A percentile compares a stretch with the other conserved stretches of the same genome.
Evolutionary conservation across 2,113 vertebrate species (phyloP).

Genomic region (Pedetes capensis): DNA sequence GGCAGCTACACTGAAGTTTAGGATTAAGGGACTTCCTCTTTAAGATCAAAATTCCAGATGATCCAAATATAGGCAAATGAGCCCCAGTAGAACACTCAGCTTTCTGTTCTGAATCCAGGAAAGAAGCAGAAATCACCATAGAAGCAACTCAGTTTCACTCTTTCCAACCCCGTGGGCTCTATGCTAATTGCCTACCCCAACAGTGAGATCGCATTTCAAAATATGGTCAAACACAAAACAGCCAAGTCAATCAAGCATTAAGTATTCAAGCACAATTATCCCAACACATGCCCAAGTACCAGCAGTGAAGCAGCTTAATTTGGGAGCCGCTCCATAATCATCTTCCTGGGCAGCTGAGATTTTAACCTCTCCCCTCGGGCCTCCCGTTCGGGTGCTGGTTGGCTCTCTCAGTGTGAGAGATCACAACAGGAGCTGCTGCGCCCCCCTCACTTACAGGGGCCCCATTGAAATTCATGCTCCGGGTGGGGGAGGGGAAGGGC

Average conservation of each 20-base stretch:
- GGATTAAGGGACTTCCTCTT: slow-evolving; percentile 71
- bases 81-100: slow-evolving; percentile 63
- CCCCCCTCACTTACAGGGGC: background rate
- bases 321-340: slow-evolving; percentile 67
- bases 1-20: slow-evolving; percentile 34
- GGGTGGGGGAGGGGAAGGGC: slow-evolving; percentile 30
- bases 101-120: slow-evolving; percentile 69
- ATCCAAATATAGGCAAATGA: slow-evolving; percentile 78
- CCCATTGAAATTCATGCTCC: slow-evolving; percentile 60
- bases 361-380: slow-evolving; percentile 71
- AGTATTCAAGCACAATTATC: slow-evolving; percentile 77
- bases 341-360: slow-evolving; percentile 74
- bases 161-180: slow-evolving; percentile 72
- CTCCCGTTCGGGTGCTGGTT: slow-evolving; percentile 3
- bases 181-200: slow-evolving; percentile 76
- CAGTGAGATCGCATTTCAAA: slow-evolving; percentile 77
- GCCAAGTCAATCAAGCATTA: slow-evolving; percentile 79
- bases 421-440: background rate
- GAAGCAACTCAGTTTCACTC: slow-evolving; percentile 61
- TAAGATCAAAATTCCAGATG: slow-evolving; percentile 77
- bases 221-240: slow-evolving; percentile 78
- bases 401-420: background rate
- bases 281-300: slow-evolving; percentile 76
- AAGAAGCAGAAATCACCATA: slow-evolving; percentile 70
- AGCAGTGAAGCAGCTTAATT: slow-evolving; percentile 74